These are phyloP conservation scores for Peromyscus eremicus DNA, from an alignment of 2,797 vertebrate species.

Conservation along the genomic window DNA sequence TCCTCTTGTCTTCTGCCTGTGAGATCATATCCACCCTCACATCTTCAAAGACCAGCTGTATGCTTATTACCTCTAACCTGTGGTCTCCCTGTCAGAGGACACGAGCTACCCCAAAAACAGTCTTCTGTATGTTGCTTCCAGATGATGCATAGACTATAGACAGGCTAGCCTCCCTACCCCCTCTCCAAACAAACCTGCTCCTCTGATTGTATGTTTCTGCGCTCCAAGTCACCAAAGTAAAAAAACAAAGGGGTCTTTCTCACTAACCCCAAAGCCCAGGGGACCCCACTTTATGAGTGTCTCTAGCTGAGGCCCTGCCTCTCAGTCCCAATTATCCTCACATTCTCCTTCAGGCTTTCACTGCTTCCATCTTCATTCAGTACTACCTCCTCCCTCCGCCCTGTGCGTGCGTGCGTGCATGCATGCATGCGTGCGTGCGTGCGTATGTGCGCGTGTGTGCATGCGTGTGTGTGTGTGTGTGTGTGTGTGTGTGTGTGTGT, in stretches of 20 bases:
- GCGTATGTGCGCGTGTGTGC: too few species aligned
- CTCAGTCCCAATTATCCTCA: too few species aligned
- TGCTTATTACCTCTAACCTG: background rate
- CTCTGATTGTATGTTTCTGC: background rate
- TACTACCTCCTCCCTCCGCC: background rate
- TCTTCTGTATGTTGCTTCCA: background rate
- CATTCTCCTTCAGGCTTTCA: background rate
- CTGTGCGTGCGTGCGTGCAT: background rate
- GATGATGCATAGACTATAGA: background rate
- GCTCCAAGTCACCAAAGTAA: background rate
- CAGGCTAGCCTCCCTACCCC: background rate
- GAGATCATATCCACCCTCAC: background rate
- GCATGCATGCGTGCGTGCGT: background rate
- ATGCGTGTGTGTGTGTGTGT: background rate
- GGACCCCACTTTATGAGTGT: background rate
- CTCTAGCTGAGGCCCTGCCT: background rate
- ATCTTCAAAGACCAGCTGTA: background rate
- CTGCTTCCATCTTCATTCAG: background rate
- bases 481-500: background rate
- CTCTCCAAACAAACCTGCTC: background rate
- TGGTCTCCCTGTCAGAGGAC: background rate
- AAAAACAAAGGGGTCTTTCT: background rate
- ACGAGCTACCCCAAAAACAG: background rate
- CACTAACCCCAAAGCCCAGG: background rate
- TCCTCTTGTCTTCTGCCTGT: background rate